A percentile compares a stretch with the other conserved stretches of the same genome.
Conservation (phyloP, 2,888 invertebrate genomes). For the Tenthredo distinguenda region DNA sequence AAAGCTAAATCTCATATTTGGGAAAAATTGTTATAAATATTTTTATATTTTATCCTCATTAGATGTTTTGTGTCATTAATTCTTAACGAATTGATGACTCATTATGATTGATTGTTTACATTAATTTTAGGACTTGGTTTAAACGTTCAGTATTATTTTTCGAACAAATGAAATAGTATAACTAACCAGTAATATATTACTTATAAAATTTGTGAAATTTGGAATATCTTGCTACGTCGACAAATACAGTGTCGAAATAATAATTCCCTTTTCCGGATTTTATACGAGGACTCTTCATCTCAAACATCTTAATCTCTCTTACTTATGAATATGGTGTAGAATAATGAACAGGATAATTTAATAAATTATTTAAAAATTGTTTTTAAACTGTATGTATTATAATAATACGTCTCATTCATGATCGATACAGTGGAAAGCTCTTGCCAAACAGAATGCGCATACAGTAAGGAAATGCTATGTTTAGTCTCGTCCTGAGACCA, state of each 20-base stretch:
- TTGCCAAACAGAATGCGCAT: conserved; percentile 57
- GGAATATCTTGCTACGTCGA: neutral
- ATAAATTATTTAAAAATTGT: conserved; percentile 3
- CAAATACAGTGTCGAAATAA: conserved; percentile 8
- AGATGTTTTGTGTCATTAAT: neutral
- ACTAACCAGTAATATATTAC: neutral
- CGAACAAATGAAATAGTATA: neutral
- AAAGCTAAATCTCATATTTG: conserved; percentile 5
- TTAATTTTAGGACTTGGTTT: neutral
- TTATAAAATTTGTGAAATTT: neutral
- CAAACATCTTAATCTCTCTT: neutral
- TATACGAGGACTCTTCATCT: neutral
- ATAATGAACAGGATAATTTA: conserved; percentile 7
- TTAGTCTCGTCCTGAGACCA: conserved; percentile 75
- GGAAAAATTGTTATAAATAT: conserved; percentile 7
- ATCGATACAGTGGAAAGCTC: conserved; percentile 61
- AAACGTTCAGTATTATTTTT: conserved; percentile 37
- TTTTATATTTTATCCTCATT: neutral
- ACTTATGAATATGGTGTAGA: neutral
- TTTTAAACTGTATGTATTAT: conserved; percentile 29
- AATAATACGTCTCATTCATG: conserved; percentile 57
- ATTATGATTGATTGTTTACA: neutral
- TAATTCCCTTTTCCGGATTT: neutral
- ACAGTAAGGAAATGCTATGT: conserved; percentile 71
- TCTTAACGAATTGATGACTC: neutral